Base-by-base conservation (phyloP, 2,113 vertebrate genomes). In the Paratilapia polleni region DNA sequence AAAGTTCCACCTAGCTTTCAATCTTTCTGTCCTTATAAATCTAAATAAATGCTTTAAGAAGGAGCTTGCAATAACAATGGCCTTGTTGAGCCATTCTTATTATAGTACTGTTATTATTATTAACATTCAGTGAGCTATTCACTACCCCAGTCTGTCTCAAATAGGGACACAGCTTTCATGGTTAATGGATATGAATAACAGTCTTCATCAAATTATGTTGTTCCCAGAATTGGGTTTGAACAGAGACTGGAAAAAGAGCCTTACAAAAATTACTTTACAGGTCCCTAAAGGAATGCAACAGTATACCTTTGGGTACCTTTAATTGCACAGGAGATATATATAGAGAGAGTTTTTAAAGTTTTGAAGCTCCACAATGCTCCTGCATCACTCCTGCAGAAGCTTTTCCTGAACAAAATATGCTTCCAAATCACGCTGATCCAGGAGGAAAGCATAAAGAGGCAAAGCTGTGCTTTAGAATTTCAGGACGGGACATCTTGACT, bases 151-250 rank as follows among this genome's bases (percentile, higher is more conserved):
- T 52, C 20, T 31, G 68, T 31, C 26, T n/a, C 26, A 73, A 73
- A 54, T 43, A 52, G 28, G 66, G 66, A 28, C 43, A 31, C 47
- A 54, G 68, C 24, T 31, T 70, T 52, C 1, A 70, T 70, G 43
- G 43, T 74, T 57, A 64, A 52, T 70, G 24, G 15, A 57, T 70
- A 68, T 14, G 70, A 70, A 78, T 59, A 84, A 41, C 38, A 64
- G 56, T 77, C 8, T 28, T 24, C 22, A 62, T 62, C 13, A 64
- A 58, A 64, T 57, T 7, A 58, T 47, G 64, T 4, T 0, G 22
- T 34, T 81, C 62, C 26, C 28, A 31, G 28, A 1, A 52, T 63
- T 62, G 56, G 20, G 11, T 66, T n/a, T 80, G 38, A 41, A 70
- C 56, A 38, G 4, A 28, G 49, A 57, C 28, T 41, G 2, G 57